Percentiles rank a stretch among this genome's conserved stretches.
phyloP scores from a whole-genome alignment of 2,113 vertebrate species.

The Gambusia affinis region DNA sequence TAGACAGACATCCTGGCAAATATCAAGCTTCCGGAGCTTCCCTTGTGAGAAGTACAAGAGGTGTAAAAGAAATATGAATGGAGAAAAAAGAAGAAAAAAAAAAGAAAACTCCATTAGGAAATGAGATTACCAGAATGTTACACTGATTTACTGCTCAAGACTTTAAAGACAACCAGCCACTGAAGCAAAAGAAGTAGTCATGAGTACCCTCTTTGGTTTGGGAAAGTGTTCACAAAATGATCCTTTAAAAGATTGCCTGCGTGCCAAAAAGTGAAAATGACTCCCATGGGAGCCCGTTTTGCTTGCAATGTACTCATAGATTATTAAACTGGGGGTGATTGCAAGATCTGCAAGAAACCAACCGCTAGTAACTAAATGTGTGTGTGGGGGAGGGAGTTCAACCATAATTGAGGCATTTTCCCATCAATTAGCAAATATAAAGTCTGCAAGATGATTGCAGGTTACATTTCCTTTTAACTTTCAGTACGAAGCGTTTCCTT shows the following conservation, averaged over 20 bases:
- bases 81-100: conserved; percentile 21
- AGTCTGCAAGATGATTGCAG: conserved; percentile 34
- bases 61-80: conserved; percentile 35
- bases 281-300: neutral
- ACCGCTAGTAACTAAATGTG: conserved; percentile 1
- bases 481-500: conserved; percentile 18
- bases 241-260: conserved; percentile 18
- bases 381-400: neutral
- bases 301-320: conserved; percentile 24
- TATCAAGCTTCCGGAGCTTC: conserved; percentile 26
- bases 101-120: conserved; percentile 23
- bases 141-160: conserved; percentile 49
- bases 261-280: conserved; percentile 42
- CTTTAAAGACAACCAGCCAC: conserved; percentile 39
- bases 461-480: conserved; percentile 19
- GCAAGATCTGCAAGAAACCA: conserved; percentile 21
- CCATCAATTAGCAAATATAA: conserved; percentile 25
- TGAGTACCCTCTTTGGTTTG: conserved; percentile 74
- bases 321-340: conserved; percentile 32
- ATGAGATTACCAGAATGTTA: conserved; percentile 46
- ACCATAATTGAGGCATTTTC: conserved; percentile 25
- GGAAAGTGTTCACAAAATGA: conserved; percentile 49
- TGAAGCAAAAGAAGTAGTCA: conserved; percentile 36
- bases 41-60: conserved; percentile 14
- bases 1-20: conserved; percentile 43